These are phyloP conservation scores for Macaca mulatta DNA, from an alignment of 2,113 vertebrate species.

Conservation along the genomic window DNA sequence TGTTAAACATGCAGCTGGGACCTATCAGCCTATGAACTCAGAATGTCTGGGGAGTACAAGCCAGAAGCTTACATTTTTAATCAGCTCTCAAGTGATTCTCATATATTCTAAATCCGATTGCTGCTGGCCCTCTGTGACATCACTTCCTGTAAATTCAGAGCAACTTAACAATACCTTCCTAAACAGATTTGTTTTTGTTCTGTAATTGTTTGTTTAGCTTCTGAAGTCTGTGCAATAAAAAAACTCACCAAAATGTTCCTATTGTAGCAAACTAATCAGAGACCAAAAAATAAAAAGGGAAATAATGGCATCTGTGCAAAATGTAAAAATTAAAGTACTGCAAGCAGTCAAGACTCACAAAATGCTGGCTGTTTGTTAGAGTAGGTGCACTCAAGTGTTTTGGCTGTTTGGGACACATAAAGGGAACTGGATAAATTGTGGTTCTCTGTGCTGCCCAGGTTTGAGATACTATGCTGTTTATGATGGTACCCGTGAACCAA, in stretches of 20 bases:
- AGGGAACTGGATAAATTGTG: not conserved
- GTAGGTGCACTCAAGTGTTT: not conserved
- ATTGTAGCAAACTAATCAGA: not conserved
- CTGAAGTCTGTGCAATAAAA: constrained; percentile 10
- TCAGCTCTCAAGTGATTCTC: not conserved
- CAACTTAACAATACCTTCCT: constrained; percentile 40
- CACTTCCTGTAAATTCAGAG: not conserved
- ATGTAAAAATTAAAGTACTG: not conserved
- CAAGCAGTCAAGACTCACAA: not conserved
- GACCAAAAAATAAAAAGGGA: not conserved
- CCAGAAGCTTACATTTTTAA: not conserved
- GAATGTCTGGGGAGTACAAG: not conserved
- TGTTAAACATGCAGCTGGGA: not conserved
- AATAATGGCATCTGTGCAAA: not conserved
- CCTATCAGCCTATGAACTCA: not conserved
- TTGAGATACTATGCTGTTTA: not conserved
- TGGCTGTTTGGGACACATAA: not conserved
- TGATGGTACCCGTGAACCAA: not conserved
- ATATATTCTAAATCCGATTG: constrained; percentile 12
- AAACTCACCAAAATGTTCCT: constrained; percentile 7
- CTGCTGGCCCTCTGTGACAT: not conserved
- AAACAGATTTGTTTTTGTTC: constrained; percentile 4
- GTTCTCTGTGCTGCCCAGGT: not conserved
- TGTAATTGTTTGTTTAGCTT: constrained; percentile 30
- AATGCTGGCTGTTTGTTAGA: not conserved